Evolutionary conservation across 1,140 invertebrate species (phyloP), one percentile per base, ranked within the genome.

Genomic region (Metaphire vulgaris): DNA sequence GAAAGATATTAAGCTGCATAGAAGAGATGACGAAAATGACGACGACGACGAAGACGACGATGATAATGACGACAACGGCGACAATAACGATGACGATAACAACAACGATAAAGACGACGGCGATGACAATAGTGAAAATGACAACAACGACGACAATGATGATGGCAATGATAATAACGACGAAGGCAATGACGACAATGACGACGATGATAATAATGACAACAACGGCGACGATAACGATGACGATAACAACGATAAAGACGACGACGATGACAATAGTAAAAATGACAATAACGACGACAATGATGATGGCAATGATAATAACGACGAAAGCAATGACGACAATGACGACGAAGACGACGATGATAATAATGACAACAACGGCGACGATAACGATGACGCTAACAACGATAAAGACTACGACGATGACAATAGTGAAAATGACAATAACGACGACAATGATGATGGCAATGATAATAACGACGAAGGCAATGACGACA

Each of bases 331-430:
- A n/a, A 1, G 16, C 32, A 31, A 71, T 16, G 69, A 71, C 32
- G 69, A 71, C 32, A 31, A 71, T 69, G 69, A 71, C 69, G 69
- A 26, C 32, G 69, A 67, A 31, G 33, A 76, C 30, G 16, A 21
- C 34, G 31, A 70, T 67, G 69, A 32, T 1, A 32, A 77, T 67
- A 21, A 72, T 32, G 32, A 41, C 15, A 56, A 76, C 29, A 66
- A 67, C 12, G 56, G 65, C 33, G 65, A 66, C 26, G 26, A 65
- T 0, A n/a, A 28, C n/a, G 31, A 77, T 65, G 14, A 65, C n/a
- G 56, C 14, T 65, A n/a, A 65, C n/a, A n/a, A 65, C n/a, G 14
- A 65, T 65, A n/a, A n/a, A n/a, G n/a, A n/a, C n/a, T n/a, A n/a
- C n/a, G n/a, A n/a, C n/a, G n/a, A n/a, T n/a, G n/a, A n/a, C n/a